Conservation (phyloP, 2,797 vertebrate genomes). For the Smutsia gigantea region DNA sequence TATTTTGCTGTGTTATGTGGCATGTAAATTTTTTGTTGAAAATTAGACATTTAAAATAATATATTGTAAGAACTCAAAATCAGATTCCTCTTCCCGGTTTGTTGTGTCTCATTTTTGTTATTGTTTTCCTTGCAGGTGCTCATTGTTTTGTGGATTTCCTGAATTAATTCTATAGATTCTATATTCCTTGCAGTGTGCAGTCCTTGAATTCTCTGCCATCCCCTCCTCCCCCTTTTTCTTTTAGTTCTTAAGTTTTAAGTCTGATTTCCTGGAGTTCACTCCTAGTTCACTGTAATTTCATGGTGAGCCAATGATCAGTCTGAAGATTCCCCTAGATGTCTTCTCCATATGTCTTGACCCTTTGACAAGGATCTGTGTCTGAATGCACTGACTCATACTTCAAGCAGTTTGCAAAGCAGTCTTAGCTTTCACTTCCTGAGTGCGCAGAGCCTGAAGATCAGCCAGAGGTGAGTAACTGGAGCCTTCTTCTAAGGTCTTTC, state of each 20-base stretch:
- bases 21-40: background rate
- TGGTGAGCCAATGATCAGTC: constrained; percentile 27
- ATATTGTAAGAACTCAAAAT: background rate
- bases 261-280: constrained; percentile 25
- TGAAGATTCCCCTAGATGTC: background rate
- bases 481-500: background rate
- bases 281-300: constrained; percentile 40
- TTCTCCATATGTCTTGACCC: background rate
- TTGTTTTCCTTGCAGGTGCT: background rate
- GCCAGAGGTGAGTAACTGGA: background rate
- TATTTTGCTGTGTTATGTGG: background rate
- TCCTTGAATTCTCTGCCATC: background rate
- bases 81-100: background rate
- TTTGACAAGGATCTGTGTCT: background rate
- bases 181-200: background rate
- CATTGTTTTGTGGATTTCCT: background rate
- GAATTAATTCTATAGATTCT: background rate
- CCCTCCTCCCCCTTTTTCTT: background rate
- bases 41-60: background rate
- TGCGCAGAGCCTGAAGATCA: background rate
- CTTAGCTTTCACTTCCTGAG: background rate
- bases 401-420: background rate
- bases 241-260: constrained; percentile 39
- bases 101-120: background rate
- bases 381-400: background rate